Base-by-base conservation (phyloP, 2,888 invertebrate genomes). In the Apamea monoglypha region DNA sequence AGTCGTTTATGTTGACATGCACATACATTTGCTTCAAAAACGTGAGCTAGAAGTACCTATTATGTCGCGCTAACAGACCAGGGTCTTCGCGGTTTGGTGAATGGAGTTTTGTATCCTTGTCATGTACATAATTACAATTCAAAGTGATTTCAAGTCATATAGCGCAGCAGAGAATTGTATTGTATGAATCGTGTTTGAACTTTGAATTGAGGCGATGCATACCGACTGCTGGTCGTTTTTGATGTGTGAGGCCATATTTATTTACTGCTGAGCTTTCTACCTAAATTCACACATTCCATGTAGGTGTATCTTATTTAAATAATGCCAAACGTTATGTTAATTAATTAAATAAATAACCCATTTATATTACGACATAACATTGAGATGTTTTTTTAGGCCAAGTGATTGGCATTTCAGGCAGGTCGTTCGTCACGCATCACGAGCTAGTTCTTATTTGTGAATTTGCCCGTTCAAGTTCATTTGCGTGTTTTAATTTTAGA, bases 371-470 rank as follows among this genome's bases (percentile, higher is more conserved):
- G 88, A 93, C 91, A 94, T 91, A 91, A 87, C 90, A 94, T 92
- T 93, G 92, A 94, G 93, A 93, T 94, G 92, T 94, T 95, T 96
- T 96, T 95, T 96, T 95, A 92, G 94, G 94, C 93, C 94, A 95
- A 94, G 94, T 94, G 96, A 96, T 95, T 95, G 95, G 94, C 91
- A 94, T 94, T 94, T 94, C 91, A 94, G 93, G 91, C 92, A 91
- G 91, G 92, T 92, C 91, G 91, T 90, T 94, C 92, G 94, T 95
- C 93, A 95, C 92, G 94, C 92, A 89, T 92, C 86, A 89, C 87
- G 86, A 91, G 90, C 89, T 88, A 89, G 90, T 92, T 92, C 90
- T 92, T 91, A 91, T 90, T 92, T 82, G 84, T 83, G 80, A 76
- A 69, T 84, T 89, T 81, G 77, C 40, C 72, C 88, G 89, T 93